A percentile compares a stretch with the other conserved stretches of the same genome.
Conservation (phyloP, 2,113 vertebrate species). For the Arothron firmamentum region DNA sequence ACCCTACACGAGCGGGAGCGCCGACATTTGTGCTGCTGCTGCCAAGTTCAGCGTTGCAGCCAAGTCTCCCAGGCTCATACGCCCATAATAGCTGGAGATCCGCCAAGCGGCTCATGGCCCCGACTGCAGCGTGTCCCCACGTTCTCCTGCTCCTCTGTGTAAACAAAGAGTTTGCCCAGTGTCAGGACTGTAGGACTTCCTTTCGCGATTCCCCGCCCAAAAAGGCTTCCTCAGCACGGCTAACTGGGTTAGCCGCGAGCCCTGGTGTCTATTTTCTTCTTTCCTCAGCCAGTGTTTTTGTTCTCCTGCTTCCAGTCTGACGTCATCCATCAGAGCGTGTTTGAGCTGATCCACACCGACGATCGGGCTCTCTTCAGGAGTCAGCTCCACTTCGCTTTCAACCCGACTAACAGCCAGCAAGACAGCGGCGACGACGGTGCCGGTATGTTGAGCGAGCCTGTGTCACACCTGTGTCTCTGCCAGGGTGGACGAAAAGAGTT, state of each 20-base stretch:
- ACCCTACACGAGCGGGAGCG: constrained; percentile 7
- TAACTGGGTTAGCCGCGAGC: too few relatives aligned
- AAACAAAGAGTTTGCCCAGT: not conserved
- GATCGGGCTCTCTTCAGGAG: constrained; percentile 72
- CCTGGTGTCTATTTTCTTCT: not conserved
- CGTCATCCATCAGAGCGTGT: constrained; percentile 76
- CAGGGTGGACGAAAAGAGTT: too few relatives aligned
- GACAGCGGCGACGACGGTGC: constrained; percentile 17
- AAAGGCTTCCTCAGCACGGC: too few relatives aligned
- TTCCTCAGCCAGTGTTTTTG: not conserved
- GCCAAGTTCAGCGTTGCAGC: constrained; percentile 1
- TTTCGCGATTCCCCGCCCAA: not conserved
- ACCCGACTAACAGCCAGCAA: constrained; percentile 14
- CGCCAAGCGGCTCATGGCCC: constrained; percentile 5
- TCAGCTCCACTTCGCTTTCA: constrained; percentile 75
- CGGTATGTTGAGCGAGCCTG: constrained; percentile 26
- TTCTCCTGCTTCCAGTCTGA: constrained; percentile 66
- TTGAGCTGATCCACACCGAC: constrained; percentile 78
- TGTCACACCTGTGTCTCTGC: not conserved
- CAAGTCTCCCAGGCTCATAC: constrained; percentile 1
- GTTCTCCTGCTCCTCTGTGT: not conserved
- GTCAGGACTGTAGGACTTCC: not conserved
- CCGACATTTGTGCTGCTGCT: constrained; percentile 10
- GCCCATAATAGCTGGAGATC: not conserved
- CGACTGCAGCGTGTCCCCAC: not conserved